Conservation (phyloP, 2,888 invertebrate genomes). For the Tillus elongatus region DNA sequence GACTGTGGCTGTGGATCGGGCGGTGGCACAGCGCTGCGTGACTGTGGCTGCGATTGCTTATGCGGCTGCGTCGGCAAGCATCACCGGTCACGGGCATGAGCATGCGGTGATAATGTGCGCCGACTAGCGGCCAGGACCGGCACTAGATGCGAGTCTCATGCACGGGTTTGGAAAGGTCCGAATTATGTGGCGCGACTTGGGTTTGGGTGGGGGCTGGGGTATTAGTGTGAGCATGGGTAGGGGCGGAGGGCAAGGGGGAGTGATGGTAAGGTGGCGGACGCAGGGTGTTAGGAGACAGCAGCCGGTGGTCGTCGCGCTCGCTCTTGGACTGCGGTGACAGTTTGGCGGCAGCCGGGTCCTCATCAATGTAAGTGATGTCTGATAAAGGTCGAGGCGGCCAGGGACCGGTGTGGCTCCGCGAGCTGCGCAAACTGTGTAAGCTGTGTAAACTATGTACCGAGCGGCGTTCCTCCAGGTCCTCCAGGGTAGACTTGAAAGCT, state of each 20-base stretch:
- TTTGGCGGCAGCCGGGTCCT: slow-evolving; percentile 39
- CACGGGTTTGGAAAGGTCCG: slow-evolving; percentile 55
- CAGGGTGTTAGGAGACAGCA: slow-evolving; percentile 41
- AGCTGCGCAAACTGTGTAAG: slow-evolving; percentile 75
- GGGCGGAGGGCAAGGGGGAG: too few relatives aligned
- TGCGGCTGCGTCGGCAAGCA: too few relatives aligned
- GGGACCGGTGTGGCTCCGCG: slow-evolving; percentile 65
- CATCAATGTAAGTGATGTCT: slow-evolving; percentile 66
- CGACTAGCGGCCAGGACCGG: too few relatives aligned
- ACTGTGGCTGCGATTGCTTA: too few relatives aligned
- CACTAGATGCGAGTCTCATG: slow-evolving; percentile 64
- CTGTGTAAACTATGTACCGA: slow-evolving; percentile 96
- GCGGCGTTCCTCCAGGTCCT: slow-evolving; percentile 98
- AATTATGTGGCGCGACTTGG: slow-evolving; percentile 46
- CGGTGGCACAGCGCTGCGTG: too few relatives aligned
- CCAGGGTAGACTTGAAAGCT: slow-evolving; percentile 98
- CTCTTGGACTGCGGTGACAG: slow-evolving; percentile 37
- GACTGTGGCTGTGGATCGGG: slow-evolving; percentile 14
- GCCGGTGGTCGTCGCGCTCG: slow-evolving; percentile 39
- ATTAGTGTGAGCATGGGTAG: slow-evolving; percentile 48
- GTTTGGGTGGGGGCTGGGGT: slow-evolving; percentile 46
- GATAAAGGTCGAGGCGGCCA: slow-evolving; percentile 57
- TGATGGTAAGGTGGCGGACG: slow-evolving; percentile 47
- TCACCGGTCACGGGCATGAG: too few relatives aligned
- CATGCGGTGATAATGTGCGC: too few relatives aligned